These are phyloP conservation scores for Pegea sp. DNA, from an alignment of 23 tunicate species.

Conservation along the genomic window DNA sequence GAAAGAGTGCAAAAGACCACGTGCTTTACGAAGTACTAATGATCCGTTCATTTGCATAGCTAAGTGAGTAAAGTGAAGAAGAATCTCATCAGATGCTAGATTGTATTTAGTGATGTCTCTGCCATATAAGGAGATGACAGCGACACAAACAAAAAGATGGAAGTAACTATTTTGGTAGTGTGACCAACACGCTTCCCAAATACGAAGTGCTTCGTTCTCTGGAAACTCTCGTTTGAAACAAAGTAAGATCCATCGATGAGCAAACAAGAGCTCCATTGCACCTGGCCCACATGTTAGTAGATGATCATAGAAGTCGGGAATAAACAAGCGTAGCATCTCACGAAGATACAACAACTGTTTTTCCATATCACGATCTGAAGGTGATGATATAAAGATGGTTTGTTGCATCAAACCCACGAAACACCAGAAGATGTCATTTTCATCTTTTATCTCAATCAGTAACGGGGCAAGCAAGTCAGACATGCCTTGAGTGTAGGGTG, in stretches of 20 bases:
- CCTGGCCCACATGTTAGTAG: constrained; percentile 27
- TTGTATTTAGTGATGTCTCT: constrained; percentile 27
- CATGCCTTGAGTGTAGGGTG: constrained; percentile 74
- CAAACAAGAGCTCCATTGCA: constrained; percentile 50
- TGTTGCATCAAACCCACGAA: constrained; percentile 76
- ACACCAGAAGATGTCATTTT: constrained; percentile 58
- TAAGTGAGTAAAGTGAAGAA: constrained; percentile 47
- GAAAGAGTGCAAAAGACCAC: constrained; percentile 26
- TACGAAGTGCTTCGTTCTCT: constrained; percentile 45
- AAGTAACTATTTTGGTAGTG: constrained; percentile 45
- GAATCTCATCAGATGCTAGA: constrained; percentile 63
- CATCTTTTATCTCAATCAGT: constrained; percentile 29
- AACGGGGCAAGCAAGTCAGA: constrained; percentile 54
- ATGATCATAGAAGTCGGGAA: constrained; percentile 33
- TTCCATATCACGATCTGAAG: constrained; percentile 64
- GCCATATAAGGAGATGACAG: constrained; percentile 50
- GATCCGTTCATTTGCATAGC: constrained; percentile 64
- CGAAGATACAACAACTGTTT: constrained; percentile 32
- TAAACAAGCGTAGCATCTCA: constrained; percentile 29
- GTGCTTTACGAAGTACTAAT: constrained; percentile 34
- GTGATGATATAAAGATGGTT: constrained; percentile 67
- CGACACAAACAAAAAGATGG: constrained; percentile 63
- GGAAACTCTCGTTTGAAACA: constrained; percentile 68
- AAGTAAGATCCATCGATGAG: constrained; percentile 62
- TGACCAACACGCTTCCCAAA: constrained; percentile 87